Percentiles rank a stretch among this genome's conserved stretches.
phyloP scores from a whole-genome alignment of 2,888 invertebrate genomes.

The Rugalucina vietnamica region DNA sequence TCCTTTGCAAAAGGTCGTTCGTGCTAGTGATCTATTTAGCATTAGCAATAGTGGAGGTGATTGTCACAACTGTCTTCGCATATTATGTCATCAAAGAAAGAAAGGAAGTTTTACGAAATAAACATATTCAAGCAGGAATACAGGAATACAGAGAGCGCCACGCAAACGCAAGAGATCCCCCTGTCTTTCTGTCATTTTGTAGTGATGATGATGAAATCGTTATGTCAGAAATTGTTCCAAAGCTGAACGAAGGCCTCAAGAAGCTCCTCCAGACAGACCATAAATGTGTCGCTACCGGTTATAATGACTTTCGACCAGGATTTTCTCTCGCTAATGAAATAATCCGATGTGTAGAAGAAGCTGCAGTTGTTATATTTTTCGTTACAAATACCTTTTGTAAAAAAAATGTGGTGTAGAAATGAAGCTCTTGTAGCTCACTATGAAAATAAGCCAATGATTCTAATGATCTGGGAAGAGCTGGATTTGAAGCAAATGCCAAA shows the following conservation, averaged over 20 bases:
- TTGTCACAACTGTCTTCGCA: background rate
- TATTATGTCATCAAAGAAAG: background rate
- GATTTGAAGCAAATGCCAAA: background rate
- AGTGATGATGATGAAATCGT: background rate
- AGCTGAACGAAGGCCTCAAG: background rate
- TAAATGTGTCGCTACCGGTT: background rate
- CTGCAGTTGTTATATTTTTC: background rate
- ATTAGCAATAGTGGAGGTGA: background rate
- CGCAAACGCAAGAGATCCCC: background rate
- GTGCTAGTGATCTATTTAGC: background rate
- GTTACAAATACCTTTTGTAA: background rate
- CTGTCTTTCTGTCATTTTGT: background rate
- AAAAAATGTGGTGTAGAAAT: background rate
- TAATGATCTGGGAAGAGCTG: background rate
- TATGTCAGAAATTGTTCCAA: background rate
- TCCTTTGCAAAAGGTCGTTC: background rate
- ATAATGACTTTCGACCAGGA: background rate
- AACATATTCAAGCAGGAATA: background rate
- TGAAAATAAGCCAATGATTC: background rate
- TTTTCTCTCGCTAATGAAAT: background rate
- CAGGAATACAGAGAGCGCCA: background rate
- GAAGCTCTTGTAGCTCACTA: background rate
- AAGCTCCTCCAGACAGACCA: background rate
- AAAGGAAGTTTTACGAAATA: background rate
- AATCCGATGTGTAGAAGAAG: background rate